A percentile compares a stretch with the other conserved stretches of the same genome.
Evolutionary conservation across 2,888 invertebrate species (phyloP).

Genomic region (Crocallis elinguaria): DNA sequence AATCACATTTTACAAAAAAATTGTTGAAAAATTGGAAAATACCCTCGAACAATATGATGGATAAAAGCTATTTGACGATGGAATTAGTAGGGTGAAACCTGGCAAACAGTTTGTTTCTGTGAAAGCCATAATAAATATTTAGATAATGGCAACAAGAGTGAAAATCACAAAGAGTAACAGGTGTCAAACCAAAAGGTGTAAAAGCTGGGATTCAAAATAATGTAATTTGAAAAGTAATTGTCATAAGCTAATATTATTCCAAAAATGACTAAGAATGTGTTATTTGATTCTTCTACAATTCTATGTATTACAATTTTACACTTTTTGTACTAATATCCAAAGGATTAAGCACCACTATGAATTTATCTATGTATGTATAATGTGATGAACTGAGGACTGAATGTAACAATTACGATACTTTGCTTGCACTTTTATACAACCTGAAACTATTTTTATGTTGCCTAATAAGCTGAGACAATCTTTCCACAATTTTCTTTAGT

Average conservation of each 20-base stretch:
- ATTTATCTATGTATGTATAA: slow-evolving; percentile 54
- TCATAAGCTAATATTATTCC: slow-evolving; percentile 4
- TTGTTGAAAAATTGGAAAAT: slow-evolving; percentile 89
- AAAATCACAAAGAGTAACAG: slow-evolving; percentile 1
- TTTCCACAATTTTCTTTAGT: slow-evolving; percentile 55
- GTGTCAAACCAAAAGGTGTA: not conserved
- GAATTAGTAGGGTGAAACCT: slow-evolving; percentile 35
- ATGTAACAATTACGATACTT: slow-evolving; percentile 44
- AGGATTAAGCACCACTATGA: slow-evolving; percentile 62
- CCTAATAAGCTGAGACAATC: slow-evolving; percentile 39
- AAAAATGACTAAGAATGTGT: slow-evolving; percentile 10
- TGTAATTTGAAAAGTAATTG: slow-evolving; percentile 2
- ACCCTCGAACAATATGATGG: slow-evolving; percentile 82
- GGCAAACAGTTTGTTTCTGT: not conserved
- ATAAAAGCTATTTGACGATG: slow-evolving; percentile 46
- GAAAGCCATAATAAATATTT: slow-evolving; percentile 15
- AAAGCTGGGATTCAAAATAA: slow-evolving; percentile 5
- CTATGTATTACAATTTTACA: slow-evolving; percentile 28
- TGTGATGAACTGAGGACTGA: slow-evolving; percentile 77
- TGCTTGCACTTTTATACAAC: slow-evolving; percentile 26
- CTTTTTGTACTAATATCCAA: slow-evolving; percentile 54
- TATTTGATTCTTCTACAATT: slow-evolving; percentile 14
- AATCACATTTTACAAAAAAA: slow-evolving; percentile 95
- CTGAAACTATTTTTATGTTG: slow-evolving; percentile 52
- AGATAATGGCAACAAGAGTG: slow-evolving; percentile 15